Evolutionary conservation across 1,140 invertebrate species (phyloP).

Genomic region (Notospermus geniculatus): DNA sequence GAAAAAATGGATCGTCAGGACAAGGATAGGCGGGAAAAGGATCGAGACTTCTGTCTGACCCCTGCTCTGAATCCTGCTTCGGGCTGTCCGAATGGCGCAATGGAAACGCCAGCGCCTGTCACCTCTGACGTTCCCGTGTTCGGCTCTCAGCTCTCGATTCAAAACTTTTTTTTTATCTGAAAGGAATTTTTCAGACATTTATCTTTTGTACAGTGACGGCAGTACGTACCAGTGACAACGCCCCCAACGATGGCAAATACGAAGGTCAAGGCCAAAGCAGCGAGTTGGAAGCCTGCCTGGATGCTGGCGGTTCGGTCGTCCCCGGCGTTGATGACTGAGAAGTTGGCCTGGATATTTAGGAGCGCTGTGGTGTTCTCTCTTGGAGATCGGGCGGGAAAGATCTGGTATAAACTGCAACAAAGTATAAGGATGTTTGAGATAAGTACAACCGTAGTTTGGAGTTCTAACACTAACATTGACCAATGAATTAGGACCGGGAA

Average conservation of each 20-base stretch:
- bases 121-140: neutral
- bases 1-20: too few species aligned
- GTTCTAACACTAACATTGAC: too few species aligned
- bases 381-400: conserved; percentile 58
- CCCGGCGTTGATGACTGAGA: conserved; percentile 53
- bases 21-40: too few species aligned
- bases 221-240: conserved; percentile 67
- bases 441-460: too few species aligned
- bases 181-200: neutral
- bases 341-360: conserved; percentile 31
- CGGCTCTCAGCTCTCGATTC: neutral
- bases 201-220: neutral
- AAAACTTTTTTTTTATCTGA: neutral
- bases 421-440: too few species aligned
- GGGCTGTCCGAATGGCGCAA: neutral
- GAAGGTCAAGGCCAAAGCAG: conserved; percentile 68
- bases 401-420: conserved; percentile 20
- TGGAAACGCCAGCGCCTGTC: neutral
- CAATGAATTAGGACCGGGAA: too few species aligned
- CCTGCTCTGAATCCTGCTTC: neutral
- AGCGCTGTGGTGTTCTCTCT: conserved; percentile 42
- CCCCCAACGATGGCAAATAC: conserved; percentile 69
- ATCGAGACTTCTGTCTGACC: neutral
- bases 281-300: conserved; percentile 76
- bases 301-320: conserved; percentile 62